A percentile compares a stretch with the other conserved stretches of the same genome.
phyloP scores from a whole-genome alignment of 2,888 invertebrate genomes.

The Philhelius pedissequus region DNA sequence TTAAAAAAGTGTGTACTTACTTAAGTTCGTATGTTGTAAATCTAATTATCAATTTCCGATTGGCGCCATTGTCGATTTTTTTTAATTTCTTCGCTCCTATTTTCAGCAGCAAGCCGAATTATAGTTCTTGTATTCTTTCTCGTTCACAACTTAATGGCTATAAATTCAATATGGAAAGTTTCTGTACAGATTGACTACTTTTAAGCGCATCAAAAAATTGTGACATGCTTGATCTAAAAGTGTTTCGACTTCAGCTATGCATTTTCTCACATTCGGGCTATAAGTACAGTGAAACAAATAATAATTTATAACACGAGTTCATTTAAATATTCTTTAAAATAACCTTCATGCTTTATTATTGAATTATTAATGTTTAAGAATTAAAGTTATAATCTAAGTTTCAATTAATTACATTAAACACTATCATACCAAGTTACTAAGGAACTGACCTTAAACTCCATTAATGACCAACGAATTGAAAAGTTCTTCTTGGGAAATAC shows the following conservation, averaged over 20 bases:
- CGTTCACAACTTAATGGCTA: slow-evolving; percentile 17
- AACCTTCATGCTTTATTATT: slow-evolving; percentile 8
- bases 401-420: background rate
- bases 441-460: slow-evolving; percentile 72
- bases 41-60: slow-evolving; percentile 70
- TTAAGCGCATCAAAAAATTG: slow-evolving; percentile 69
- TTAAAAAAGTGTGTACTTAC: background rate
- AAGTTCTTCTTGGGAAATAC: slow-evolving; percentile 76
- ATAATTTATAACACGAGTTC: background rate
- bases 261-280: slow-evolving; percentile 72
- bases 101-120: slow-evolving; percentile 34
- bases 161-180: background rate
- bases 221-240: slow-evolving; percentile 70
- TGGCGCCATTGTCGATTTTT: slow-evolving; percentile 27
- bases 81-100: background rate
- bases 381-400: background rate
- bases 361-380: no score
- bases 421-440: slow-evolving; percentile 69
- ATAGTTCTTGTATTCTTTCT: slow-evolving; percentile 57
- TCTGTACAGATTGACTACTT: background rate
- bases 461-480: slow-evolving; percentile 76
- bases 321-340: background rate
- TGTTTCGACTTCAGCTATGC: slow-evolving; percentile 70
- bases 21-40: background rate
- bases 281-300: slow-evolving; percentile 50